These are phyloP conservation scores for Valencia hispanica DNA, from an alignment of 2,797 vertebrate genomes.

Conservation along the genomic window DNA sequence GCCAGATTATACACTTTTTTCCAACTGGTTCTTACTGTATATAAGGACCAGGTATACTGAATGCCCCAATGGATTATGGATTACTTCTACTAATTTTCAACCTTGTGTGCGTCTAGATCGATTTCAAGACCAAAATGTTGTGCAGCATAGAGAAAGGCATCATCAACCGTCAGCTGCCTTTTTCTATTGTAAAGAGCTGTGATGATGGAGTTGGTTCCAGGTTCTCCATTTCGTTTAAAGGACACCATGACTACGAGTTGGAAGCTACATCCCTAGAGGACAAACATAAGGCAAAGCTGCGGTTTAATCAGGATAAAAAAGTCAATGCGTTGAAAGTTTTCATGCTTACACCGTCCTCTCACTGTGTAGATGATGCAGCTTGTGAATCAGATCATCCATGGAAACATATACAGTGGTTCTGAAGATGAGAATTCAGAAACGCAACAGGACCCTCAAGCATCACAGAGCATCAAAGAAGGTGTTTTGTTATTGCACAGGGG, in stretches of 20 bases:
- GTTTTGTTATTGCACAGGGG: constrained; percentile 77
- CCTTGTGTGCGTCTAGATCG: constrained; percentile 68
- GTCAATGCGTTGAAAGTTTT: background rate
- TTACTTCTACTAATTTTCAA: background rate
- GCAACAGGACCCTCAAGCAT: constrained; percentile 24
- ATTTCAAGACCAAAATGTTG: constrained; percentile 82
- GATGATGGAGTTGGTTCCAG: constrained; percentile 74
- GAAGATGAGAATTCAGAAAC: constrained; percentile 36
- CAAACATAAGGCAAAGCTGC: constrained; percentile 76
- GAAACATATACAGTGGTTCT: constrained; percentile 70
- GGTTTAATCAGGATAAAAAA: background rate
- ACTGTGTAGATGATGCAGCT: constrained; percentile 80
- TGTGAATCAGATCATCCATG: constrained; percentile 81
- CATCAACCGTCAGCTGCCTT: constrained; percentile 82
- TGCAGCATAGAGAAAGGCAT: constrained; percentile 87
- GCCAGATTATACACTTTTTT: too few relatives aligned
- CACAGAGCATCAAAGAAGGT: constrained; percentile 73
- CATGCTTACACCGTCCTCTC: constrained; percentile 5
- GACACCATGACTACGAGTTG: constrained; percentile 80
- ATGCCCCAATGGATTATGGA: background rate
- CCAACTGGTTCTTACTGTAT: background rate
- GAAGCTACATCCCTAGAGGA: constrained; percentile 81
- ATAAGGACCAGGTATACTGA: background rate
- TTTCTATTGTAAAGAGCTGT: constrained; percentile 80
- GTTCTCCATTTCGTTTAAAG: constrained; percentile 79